Evolutionary conservation across 2,888 invertebrate genomes (phyloP), one percentile per base, ranked within the genome.

Genomic region (Brachylomia viminalis): DNA sequence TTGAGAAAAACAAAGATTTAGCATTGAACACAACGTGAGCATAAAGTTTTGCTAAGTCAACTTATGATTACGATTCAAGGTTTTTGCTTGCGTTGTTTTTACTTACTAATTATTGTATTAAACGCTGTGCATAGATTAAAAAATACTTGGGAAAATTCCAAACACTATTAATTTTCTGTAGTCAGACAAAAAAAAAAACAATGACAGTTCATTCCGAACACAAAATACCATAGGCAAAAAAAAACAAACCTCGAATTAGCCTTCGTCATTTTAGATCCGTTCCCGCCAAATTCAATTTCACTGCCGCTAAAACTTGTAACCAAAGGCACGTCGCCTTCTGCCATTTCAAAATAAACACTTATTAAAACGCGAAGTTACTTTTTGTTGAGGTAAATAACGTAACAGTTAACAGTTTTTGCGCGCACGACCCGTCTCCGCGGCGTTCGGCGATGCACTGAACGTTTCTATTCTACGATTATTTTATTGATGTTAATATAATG

Each of bases 251-350:
- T 96, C 91, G 95, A 95, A 91, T 95, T 95, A 75, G 92, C 90
- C 89, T 92, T 95, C 83, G 92, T 91, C 90, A 92, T 92, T 93
- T 96, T 96, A 70, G 92, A 92, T 85, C 95, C 95, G 87, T 95
- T 95, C 82, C 92, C 91, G 89, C 94, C 94, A 90, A 94, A 95
- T 90, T 96, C 96, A 77, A 95, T 90, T 89, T 96, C 96, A 91
- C 91, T 94, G 84, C 95, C 94, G 87, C 93, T 92, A 91, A 93
- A 96, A 94, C 95, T 95, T 66, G 93, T 92, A 73, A 96, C 96
- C 85, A 96, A 88, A 79, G 96, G 96, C 90, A 95, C 92, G 87
- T 96, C 96, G 86, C 96, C 96, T 90, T 96, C 96, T 81, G 96
- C 95, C 95, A 96, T 90, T 91, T 89, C 88, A 81, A 79, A 81